Evolutionary conservation across 2,888 invertebrate genomes (phyloP).

Genomic region (Melanargia galathea): DNA sequence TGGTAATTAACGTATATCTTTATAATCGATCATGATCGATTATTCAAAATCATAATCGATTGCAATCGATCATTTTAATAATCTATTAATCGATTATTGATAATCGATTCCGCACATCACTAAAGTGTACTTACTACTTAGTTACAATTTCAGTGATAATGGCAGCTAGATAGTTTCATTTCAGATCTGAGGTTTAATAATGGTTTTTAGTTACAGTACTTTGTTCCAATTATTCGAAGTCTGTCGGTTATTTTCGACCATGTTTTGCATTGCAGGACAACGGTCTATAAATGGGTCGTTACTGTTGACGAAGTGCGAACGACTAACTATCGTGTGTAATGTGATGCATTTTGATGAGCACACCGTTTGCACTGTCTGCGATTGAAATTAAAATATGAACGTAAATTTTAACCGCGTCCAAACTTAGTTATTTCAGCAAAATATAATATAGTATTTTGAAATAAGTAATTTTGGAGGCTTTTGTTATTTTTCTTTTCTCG

Average conservation of each 20-base stretch:
- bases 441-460: neutral
- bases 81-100: too few relatives aligned
- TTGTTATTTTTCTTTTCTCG: too few relatives aligned
- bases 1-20: too few relatives aligned
- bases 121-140: too few relatives aligned
- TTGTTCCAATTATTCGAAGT: neutral
- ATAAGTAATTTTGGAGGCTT: neutral
- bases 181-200: too few relatives aligned
- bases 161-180: too few relatives aligned
- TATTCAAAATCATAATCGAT: too few relatives aligned
- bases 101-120: too few relatives aligned
- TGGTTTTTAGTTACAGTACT: neutral
- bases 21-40: too few relatives aligned
- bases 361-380: slow-evolving; percentile 28
- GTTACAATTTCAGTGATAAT: too few relatives aligned
- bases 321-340: slow-evolving; percentile 35
- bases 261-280: slow-evolving; percentile 22
- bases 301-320: slow-evolving; percentile 24
- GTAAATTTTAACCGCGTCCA: neutral
- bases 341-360: slow-evolving; percentile 36
- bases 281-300: slow-evolving; percentile 24
- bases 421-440: too few relatives aligned
- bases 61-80: too few relatives aligned
- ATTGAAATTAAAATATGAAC: slow-evolving; percentile 44
- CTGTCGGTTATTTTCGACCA: slow-evolving; percentile 11